Conservation (phyloP, 2,113 vertebrate species). For the Forbesichthys papilliferus region DNA sequence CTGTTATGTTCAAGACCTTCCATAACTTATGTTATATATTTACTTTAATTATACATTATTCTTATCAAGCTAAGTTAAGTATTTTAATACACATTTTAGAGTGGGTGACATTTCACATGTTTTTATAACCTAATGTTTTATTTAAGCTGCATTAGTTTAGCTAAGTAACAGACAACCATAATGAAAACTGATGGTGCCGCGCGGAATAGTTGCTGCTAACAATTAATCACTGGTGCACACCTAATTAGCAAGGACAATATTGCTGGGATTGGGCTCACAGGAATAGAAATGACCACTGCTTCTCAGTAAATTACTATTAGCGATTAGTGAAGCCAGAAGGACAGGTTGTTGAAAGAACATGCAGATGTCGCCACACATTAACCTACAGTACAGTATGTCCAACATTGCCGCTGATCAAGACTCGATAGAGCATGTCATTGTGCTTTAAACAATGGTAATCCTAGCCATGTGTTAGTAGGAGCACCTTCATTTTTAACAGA, state of each 20-base stretch:
- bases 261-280: constrained; percentile 46
- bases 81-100: constrained; percentile 14
- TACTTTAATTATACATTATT: constrained; percentile 7
- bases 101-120: constrained; percentile 38
- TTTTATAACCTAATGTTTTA: constrained; percentile 65
- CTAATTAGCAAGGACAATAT: constrained; percentile 76
- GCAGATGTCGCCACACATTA: constrained; percentile 30
- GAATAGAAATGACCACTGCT: constrained; percentile 54
- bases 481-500: constrained; percentile 21
- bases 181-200: constrained; percentile 71
- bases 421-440: constrained; percentile 38
- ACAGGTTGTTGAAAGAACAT: constrained; percentile 31
- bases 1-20: neutral
- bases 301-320: constrained; percentile 69
- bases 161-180: constrained; percentile 74
- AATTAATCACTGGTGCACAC: constrained; percentile 72
- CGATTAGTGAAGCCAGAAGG: constrained; percentile 63
- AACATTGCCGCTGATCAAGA: constrained; percentile 48
- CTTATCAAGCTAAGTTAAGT: neutral
- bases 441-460: constrained; percentile 46
- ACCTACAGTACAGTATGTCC: constrained; percentile 5
- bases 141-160: constrained; percentile 68
- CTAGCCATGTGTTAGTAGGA: constrained; percentile 31
- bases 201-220: constrained; percentile 68
- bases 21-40: constrained; percentile 9